Conservation (phyloP, 2,797 vertebrate genomes). For the Harpagifer antarcticus region DNA sequence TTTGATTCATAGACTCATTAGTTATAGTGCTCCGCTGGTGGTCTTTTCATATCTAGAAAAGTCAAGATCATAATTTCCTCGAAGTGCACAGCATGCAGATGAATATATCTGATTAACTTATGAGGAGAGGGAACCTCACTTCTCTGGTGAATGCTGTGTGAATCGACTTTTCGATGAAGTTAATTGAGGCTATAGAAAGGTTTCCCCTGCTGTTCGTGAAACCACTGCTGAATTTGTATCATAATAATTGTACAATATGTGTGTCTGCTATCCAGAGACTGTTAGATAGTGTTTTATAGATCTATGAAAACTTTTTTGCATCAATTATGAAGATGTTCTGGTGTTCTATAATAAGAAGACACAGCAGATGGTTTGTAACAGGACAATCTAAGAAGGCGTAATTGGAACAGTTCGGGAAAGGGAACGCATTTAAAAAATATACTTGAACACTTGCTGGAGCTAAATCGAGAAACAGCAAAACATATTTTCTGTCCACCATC, state of each 20-base stretch:
- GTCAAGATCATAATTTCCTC: not conserved
- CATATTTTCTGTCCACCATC: too few species aligned
- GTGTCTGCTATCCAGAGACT: conserved; percentile 15
- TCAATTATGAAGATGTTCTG: not conserved
- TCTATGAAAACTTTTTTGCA: not conserved
- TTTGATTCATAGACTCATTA: not conserved
- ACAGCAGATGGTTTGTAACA: not conserved
- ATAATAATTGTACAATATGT: conserved; percentile 31
- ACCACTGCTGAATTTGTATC: conserved; percentile 3
- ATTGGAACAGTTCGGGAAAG: not conserved
- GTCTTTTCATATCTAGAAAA: not conserved
- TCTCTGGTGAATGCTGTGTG: not conserved
- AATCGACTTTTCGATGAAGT: not conserved
- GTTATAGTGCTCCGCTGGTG: not conserved
- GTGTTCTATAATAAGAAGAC: too few species aligned
- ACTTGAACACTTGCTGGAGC: too few species aligned
- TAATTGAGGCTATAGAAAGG: conserved; percentile 5
- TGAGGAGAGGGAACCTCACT: conserved; percentile 5
- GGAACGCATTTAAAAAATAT: too few species aligned
- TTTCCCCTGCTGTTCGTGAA: conserved; percentile 24
- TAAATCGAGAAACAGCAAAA: too few species aligned
- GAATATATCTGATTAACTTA: not conserved
- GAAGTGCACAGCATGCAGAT: not conserved
- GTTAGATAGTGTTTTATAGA: conserved; percentile 16
- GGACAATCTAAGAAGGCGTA: not conserved